phyloP scores from a whole-genome alignment of 2,113 vertebrate species.

The Xiphias gladius region DNA sequence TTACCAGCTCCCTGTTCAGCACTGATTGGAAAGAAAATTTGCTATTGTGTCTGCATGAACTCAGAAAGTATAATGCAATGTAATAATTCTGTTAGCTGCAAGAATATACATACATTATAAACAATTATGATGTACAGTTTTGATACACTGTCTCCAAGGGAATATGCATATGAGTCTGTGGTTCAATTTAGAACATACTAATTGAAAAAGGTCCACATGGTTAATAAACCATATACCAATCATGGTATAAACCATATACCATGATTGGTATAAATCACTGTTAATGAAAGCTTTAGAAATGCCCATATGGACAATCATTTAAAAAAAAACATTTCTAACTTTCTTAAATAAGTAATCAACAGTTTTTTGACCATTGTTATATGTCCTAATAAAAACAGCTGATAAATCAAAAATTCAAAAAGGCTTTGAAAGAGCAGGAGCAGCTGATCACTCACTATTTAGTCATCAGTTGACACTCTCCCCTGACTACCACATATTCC shows the following conservation, averaged over 20 bases:
- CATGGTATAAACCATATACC: no score
- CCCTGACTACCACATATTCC: slow-evolving; percentile 92
- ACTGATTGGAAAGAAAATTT: slow-evolving; percentile 99
- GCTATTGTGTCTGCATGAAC: slow-evolving; percentile 86
- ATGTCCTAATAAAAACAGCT: slow-evolving; percentile 37
- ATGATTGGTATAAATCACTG: slow-evolving; percentile 44
- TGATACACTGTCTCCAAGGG: slow-evolving; percentile 38
- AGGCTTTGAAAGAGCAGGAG: slow-evolving; percentile 54
- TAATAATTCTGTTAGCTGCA: slow-evolving; percentile 80
- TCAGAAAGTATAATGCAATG: slow-evolving; percentile 83
- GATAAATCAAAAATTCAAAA: slow-evolving; percentile 56
- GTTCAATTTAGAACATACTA: slow-evolving; percentile 42
- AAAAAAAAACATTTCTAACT: slow-evolving; percentile 1
- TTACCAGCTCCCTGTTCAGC: slow-evolving; percentile 98
- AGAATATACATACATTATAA: slow-evolving; percentile 78
- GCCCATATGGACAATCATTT: slow-evolving; percentile 9
- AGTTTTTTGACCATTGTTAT: slow-evolving; percentile 28
- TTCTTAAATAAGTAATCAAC: slow-evolving; percentile 14
- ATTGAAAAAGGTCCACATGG: slow-evolving; percentile 43
- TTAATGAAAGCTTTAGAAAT: slow-evolving; percentile 29
- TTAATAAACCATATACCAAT: slow-evolving; percentile 47
- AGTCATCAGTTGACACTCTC: slow-evolving; percentile 92
- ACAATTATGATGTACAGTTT: slow-evolving; percentile 69
- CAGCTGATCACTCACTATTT: slow-evolving; percentile 88
- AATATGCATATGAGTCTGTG: slow-evolving; percentile 23